Conservation (phyloP, 2,113 vertebrate genomes). For the Cyprinodon brontotheroides region DNA sequence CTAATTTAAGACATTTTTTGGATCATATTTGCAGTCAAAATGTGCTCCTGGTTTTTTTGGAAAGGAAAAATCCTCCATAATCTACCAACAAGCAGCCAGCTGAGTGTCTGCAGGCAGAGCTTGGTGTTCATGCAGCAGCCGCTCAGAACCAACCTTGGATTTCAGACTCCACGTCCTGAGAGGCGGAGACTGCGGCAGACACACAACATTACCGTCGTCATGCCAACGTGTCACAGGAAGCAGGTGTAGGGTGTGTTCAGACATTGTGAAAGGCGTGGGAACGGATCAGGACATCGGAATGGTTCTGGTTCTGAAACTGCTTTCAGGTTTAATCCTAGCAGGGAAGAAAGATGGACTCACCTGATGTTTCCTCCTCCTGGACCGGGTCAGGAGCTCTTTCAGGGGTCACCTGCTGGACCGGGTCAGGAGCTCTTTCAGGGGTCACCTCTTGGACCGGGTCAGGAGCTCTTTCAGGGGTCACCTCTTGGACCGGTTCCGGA, state of each 20-base stretch:
- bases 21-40: no score
- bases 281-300: no score
- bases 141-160: constrained; percentile 66
- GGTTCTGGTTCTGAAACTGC: background rate
- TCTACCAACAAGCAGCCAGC: background rate
- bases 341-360: background rate
- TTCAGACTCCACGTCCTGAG: constrained; percentile 66
- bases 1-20: no score
- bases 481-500: background rate
- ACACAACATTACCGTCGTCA: constrained; percentile 20
- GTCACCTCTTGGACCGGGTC: background rate
- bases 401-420: background rate
- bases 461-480: background rate
- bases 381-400: background rate
- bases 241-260: background rate
- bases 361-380: background rate
- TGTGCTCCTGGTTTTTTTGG: no score
- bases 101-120: no score
- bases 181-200: constrained; percentile 48
- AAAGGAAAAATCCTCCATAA: no score
- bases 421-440: background rate
- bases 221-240: constrained; percentile 10
- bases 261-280: background rate
- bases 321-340: background rate
- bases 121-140: background rate